These are phyloP conservation scores for Chaetodon trifasciatus DNA, from an alignment of 2,797 vertebrate genomes.

Conservation along the genomic window DNA sequence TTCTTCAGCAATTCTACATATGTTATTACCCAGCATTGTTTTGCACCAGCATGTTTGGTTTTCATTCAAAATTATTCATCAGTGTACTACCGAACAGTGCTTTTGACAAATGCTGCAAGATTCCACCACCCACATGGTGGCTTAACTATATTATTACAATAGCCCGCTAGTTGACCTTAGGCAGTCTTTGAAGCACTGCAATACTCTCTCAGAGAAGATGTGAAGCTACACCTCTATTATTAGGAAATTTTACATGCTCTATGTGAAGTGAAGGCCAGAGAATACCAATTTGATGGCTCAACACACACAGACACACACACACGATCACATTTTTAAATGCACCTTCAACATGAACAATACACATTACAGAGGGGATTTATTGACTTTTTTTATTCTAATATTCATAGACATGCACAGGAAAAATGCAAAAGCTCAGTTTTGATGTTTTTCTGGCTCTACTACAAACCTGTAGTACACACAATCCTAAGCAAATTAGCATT, in stretches of 20 bases:
- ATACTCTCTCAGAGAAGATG: conserved; percentile 50
- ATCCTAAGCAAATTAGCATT: background rate
- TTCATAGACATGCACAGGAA: background rate
- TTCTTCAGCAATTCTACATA: background rate
- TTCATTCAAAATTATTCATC: background rate
- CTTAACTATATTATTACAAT: conserved; percentile 34
- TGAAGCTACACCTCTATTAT: conserved; percentile 68
- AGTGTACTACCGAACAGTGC: background rate
- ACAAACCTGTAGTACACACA: background rate
- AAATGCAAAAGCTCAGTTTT: too few relatives aligned
- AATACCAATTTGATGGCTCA: conserved; percentile 46
- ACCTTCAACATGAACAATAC: conserved; percentile 20
- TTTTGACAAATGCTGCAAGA: conserved; percentile 6
- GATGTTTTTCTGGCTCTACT: background rate
- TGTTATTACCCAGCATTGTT: background rate
- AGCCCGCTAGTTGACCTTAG: conserved; percentile 47
- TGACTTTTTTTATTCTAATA: too few relatives aligned
- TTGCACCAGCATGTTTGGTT: background rate
- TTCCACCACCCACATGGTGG: background rate
- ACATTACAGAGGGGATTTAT: conserved; percentile 20
- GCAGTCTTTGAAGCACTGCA: conserved; percentile 52
- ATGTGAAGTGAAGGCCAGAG: conserved; percentile 54
- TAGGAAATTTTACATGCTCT: conserved; percentile 74
- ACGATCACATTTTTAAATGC: background rate
- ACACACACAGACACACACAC: conserved; percentile 7